Evolutionary conservation across 2,113 vertebrate genomes (phyloP).

Genomic region (Sinocyclocheilus rhinocerous): DNA sequence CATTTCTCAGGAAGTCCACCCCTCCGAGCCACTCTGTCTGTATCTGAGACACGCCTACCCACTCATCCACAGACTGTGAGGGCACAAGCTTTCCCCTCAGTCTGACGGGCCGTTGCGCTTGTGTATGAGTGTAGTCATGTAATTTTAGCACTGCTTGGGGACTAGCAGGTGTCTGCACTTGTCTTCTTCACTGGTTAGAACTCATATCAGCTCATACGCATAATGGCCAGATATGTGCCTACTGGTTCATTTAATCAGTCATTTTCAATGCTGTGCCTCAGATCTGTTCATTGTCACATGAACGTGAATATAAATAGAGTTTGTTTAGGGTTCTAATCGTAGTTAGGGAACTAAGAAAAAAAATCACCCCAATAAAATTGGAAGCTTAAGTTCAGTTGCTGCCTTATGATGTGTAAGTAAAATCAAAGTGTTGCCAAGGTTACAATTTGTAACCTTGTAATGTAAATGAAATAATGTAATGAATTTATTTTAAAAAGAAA

Average conservation of each 20-base stretch:
- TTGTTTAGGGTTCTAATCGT: background rate
- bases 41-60: conserved; percentile 40
- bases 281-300: background rate
- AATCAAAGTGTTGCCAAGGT: background rate
- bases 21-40: conserved; percentile 47
- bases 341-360: background rate
- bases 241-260: conserved; percentile 20
- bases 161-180: conserved; percentile 45
- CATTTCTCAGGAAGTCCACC: conserved; percentile 53
- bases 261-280: conserved; percentile 1
- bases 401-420: background rate
- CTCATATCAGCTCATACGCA: conserved; percentile 19
- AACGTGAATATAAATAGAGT: background rate
- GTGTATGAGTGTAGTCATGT: conserved; percentile 35
- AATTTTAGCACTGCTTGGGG: conserved; percentile 46
- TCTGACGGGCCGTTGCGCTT: conserved; percentile 30
- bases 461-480: too few relatives aligned
- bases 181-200: conserved; percentile 18
- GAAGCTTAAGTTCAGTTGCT: background rate
- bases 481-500: background rate
- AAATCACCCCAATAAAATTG: background rate
- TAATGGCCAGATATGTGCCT: background rate
- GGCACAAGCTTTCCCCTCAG: conserved; percentile 27
- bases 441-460: too few relatives aligned
- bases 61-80: conserved; percentile 37